Conservation (phyloP, 2,888 invertebrate genomes). For the Piscicola geometra region DNA sequence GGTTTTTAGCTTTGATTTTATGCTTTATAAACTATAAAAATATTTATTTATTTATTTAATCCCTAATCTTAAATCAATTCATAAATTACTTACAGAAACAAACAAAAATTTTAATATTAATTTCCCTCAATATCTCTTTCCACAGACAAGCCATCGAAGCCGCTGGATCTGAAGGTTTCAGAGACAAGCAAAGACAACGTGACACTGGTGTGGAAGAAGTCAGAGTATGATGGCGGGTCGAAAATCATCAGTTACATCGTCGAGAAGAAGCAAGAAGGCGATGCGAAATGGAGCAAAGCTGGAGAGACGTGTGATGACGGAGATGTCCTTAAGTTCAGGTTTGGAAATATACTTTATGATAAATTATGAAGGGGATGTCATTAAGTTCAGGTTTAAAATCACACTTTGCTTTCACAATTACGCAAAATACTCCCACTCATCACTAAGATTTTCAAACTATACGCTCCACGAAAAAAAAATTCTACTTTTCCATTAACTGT, state of each 20-base stretch:
- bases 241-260: slow-evolving; percentile 43
- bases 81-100: slow-evolving; percentile 7
- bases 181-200: slow-evolving; percentile 42
- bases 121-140: background rate
- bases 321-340: slow-evolving; percentile 39
- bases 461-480: no score
- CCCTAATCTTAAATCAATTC: background rate
- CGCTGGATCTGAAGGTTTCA: slow-evolving; percentile 41
- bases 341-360: no score
- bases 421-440: no score
- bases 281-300: slow-evolving; percentile 40
- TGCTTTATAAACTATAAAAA: background rate
- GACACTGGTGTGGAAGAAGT: slow-evolving; percentile 45
- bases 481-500: no score
- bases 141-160: slow-evolving; percentile 46
- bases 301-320: slow-evolving; percentile 33
- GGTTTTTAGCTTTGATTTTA: no score
- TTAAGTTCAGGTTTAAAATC: slow-evolving; percentile 39
- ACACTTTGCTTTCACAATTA: no score
- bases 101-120: background rate
- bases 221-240: slow-evolving; percentile 43
- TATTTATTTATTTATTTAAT: background rate
- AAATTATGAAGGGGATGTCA: slow-evolving; percentile 26
- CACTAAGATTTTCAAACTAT: no score
- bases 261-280: slow-evolving; percentile 42